phyloP scores from a whole-genome alignment of 2,888 invertebrate species.

The Brachyptera putata region DNA sequence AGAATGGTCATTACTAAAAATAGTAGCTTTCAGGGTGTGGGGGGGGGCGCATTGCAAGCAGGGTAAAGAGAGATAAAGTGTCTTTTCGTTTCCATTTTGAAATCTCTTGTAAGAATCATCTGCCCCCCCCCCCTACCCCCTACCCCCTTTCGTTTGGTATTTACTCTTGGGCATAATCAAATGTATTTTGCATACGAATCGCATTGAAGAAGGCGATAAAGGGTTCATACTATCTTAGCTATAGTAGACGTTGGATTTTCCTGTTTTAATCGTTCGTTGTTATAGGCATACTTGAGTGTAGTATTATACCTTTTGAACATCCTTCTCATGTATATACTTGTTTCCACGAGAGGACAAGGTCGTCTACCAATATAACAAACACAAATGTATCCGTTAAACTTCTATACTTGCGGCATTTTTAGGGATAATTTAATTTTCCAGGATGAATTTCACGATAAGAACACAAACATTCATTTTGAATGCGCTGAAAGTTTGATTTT shows the following conservation, averaged over 20 bases:
- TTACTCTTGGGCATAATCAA: conserved; percentile 33
- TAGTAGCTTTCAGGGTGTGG: not conserved
- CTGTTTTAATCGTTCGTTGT: conserved; percentile 32
- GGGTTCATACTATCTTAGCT: conserved; percentile 31
- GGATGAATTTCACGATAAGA: no score
- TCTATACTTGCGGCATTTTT: no score
- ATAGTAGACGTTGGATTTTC: conserved; percentile 31
- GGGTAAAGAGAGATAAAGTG: conserved; percentile 7
- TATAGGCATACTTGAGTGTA: no score
- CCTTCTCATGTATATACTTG: no score
- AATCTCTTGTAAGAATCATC: conserved; percentile 5
- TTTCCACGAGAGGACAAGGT: no score
- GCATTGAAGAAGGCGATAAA: conserved; percentile 31
- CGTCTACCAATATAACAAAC: no score
- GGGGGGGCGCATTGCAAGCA: no score
- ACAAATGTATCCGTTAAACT: no score
- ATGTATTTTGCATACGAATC: conserved; percentile 33
- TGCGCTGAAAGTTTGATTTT: no score
- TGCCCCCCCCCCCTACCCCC: conserved; percentile 22
- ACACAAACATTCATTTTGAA: no score
- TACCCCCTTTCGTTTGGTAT: conserved; percentile 32
- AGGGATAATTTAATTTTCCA: no score
- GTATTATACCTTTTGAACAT: no score
- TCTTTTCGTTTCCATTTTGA: not conserved
- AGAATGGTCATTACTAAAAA: conserved; percentile 20